phyloP scores from a whole-genome alignment of 2,888 invertebrate species.

The Microdon myrmicae region DNA sequence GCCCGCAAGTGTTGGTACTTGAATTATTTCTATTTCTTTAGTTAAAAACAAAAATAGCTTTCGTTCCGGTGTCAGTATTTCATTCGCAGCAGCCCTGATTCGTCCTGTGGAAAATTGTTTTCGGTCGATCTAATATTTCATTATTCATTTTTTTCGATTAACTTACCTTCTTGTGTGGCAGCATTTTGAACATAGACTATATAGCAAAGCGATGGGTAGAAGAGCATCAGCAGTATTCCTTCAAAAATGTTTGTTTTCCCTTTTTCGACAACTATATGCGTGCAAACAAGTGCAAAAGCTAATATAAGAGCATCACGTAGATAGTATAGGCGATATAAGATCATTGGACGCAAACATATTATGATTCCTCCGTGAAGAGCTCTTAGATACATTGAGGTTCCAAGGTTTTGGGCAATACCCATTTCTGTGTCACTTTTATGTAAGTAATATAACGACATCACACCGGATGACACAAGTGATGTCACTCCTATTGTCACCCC shows the following conservation, averaged over 20 bases:
- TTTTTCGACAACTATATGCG: not conserved
- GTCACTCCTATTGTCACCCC: constrained; percentile 13
- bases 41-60: constrained; percentile 9
- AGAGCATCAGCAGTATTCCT: constrained; percentile 14
- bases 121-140: no score
- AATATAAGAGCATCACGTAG: constrained; percentile 17
- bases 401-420: constrained; percentile 26
- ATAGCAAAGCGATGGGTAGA: constrained; percentile 26
- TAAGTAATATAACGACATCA: constrained; percentile 20
- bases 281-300: constrained; percentile 5
- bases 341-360: constrained; percentile 4
- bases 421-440: constrained; percentile 26
- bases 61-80: no score
- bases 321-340: constrained; percentile 11
- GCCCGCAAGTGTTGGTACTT: not conserved
- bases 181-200: constrained; percentile 23
- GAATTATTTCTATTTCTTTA: constrained; percentile 14
- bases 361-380: constrained; percentile 27
- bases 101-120: no score
- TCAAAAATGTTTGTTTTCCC: constrained; percentile 16
- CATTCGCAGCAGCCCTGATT: no score
- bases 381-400: constrained; percentile 16
- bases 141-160: no score
- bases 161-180: constrained; percentile 12
- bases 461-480: constrained; percentile 17